phyloP scores from a whole-genome alignment of 2,113 vertebrate genomes.

The Platysternon megacephalum region DNA sequence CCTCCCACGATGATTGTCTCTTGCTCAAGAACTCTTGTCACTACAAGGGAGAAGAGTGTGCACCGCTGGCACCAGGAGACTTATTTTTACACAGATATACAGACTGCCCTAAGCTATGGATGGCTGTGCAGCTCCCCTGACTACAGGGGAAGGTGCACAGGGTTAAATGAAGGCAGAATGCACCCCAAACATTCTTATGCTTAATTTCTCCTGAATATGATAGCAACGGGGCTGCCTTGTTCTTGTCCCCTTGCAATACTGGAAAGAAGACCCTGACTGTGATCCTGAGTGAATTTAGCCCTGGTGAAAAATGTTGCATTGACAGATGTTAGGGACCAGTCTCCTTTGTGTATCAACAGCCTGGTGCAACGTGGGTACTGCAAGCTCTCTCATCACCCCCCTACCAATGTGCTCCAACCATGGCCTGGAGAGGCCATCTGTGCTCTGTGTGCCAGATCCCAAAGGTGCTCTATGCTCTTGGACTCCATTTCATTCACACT shows the following conservation, averaged over 20 bases:
- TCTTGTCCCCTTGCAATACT: neutral
- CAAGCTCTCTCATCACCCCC: neutral
- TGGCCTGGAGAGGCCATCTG: neutral
- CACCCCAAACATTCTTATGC: neutral
- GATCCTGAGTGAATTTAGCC: neutral
- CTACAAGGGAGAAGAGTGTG: neutral
- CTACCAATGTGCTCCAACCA: neutral
- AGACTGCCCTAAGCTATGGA: neutral
- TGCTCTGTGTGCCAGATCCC: neutral
- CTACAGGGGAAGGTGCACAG: neutral
- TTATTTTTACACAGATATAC: neutral
- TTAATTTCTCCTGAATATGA: neutral
- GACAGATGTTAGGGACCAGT: neutral
- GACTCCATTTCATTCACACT: neutral
- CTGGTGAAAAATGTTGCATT: neutral
- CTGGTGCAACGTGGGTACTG: neutral
- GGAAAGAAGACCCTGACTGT: neutral
- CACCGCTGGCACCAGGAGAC: neutral
- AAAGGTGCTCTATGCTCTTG: neutral
- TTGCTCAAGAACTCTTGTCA: neutral
- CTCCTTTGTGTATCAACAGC: neutral
- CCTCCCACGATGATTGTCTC: neutral
- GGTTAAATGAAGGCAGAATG: neutral
- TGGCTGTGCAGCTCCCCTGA: neutral
- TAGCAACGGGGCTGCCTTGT: neutral